Percentiles rank a stretch among this genome's conserved stretches.
These are phyloP conservation scores for Tauraco hartlaubi DNA, from an alignment of 2,797 vertebrate species.

Conservation along the genomic window DNA sequence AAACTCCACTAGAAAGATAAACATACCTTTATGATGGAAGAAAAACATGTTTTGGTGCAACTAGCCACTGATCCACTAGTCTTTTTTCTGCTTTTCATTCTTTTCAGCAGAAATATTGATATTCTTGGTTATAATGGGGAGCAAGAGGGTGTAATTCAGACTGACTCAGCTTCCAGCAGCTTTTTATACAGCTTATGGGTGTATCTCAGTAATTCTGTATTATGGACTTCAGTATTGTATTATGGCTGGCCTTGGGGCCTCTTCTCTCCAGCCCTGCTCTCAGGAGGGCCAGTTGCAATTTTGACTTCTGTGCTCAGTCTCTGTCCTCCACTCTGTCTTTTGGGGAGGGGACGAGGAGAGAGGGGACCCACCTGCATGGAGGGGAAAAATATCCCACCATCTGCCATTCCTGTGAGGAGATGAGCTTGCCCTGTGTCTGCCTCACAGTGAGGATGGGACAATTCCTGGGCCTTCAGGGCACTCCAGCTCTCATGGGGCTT, in stretches of 20 bases:
- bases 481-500: background rate
- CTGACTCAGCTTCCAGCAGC: background rate
- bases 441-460: background rate
- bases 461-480: background rate
- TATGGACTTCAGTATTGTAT: no score
- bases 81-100: background rate
- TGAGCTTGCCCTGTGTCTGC: background rate
- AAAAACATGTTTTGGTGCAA: background rate
- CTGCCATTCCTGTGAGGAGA: background rate
- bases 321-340: background rate
- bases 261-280: background rate
- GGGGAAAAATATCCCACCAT: fast-evolving
- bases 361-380: background rate
- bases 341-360: background rate
- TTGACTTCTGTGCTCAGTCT: background rate
- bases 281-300: background rate
- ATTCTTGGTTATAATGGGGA: background rate
- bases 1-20: background rate
- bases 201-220: background rate
- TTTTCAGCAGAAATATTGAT: background rate
- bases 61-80: background rate
- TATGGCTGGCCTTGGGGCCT: background rate
- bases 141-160: background rate
- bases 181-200: background rate
- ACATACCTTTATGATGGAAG: background rate